phyloP scores from a whole-genome alignment of 64 coral and sea anemone species.

The Actinia tenebrosa region DNA sequence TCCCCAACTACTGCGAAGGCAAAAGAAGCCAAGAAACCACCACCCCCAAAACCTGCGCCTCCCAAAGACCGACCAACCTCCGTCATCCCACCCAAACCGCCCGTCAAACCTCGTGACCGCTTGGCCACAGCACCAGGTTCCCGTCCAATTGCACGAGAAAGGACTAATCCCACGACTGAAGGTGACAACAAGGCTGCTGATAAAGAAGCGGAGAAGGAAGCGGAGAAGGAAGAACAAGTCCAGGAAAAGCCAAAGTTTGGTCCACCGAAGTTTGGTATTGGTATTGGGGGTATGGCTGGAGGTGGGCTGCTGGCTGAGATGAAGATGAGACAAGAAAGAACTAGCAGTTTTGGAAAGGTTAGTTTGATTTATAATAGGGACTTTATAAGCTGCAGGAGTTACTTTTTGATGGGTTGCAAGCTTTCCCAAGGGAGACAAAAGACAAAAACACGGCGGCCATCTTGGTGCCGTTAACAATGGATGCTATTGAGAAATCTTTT shows the following conservation, averaged over 20 bases:
- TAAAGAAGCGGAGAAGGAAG: neutral
- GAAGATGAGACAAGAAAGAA: slow-evolving; percentile 53
- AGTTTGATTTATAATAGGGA: neutral
- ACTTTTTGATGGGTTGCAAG: too few species aligned
- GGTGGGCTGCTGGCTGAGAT: slow-evolving; percentile 58
- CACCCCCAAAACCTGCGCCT: slow-evolving; percentile 16
- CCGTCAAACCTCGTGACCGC: slow-evolving; percentile 22
- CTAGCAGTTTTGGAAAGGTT: slow-evolving; percentile 27
- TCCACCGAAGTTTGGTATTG: slow-evolving; percentile 61
- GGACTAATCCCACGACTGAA: neutral
- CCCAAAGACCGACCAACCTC: slow-evolving; percentile 6
- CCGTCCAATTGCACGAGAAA: neutral
- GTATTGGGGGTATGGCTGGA: slow-evolving; percentile 45
- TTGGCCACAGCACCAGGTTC: neutral
- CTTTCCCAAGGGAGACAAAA: too few species aligned
- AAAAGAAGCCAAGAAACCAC: neutral
- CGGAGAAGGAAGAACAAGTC: slow-evolving; percentile 2
- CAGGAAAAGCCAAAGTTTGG: neutral
- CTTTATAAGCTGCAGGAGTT: too few species aligned
- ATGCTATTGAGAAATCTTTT: too few species aligned
- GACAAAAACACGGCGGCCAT: too few species aligned
- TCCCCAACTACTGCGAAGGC: neutral
- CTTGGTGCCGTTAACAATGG: too few species aligned
- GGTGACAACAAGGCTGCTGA: neutral
- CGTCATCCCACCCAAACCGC: slow-evolving; percentile 1